These are phyloP conservation scores for Phanerotoma sp. DNA, from an alignment of 2,888 invertebrate genomes.

Conservation along the genomic window DNA sequence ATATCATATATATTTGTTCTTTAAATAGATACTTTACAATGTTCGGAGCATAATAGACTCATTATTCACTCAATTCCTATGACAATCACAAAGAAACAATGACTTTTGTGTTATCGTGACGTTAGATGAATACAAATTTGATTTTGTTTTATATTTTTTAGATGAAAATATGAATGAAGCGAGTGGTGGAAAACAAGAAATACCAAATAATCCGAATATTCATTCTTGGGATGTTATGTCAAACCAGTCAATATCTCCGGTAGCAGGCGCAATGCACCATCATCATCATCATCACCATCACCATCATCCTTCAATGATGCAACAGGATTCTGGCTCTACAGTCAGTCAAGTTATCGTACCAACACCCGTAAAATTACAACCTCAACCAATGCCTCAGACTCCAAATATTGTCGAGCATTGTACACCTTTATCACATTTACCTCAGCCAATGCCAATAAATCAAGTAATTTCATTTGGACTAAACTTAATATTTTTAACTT, in stretches of 20 bases:
- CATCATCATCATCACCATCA: conserved; percentile 36
- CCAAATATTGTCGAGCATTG: conserved; percentile 49
- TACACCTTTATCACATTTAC: conserved; percentile 50
- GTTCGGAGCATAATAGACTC: no score
- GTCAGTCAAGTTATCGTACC: conserved; percentile 56
- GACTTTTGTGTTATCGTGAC: no score
- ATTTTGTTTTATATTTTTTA: conserved; percentile 11
- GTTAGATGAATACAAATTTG: no score
- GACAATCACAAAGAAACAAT: no score
- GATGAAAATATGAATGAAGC: conserved; percentile 56
- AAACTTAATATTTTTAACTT: no score
- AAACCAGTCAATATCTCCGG: conserved; percentile 42
- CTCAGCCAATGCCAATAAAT: conserved; percentile 48
- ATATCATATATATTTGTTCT: background rate
- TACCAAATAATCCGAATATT: conserved; percentile 51
- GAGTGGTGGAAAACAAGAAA: conserved; percentile 56
- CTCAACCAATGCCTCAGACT: conserved; percentile 45
- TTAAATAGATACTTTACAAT: background rate
- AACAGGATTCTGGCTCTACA: conserved; percentile 45
- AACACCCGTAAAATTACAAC: conserved; percentile 57
- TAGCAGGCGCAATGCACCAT: conserved; percentile 42
- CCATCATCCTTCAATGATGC: conserved; percentile 48
- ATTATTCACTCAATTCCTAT: background rate
- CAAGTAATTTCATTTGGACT: conserved; percentile 39
- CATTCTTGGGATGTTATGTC: conserved; percentile 54